Conservation (phyloP, 1,140 invertebrate genomes). For the Cotesia vestalis region DNA sequence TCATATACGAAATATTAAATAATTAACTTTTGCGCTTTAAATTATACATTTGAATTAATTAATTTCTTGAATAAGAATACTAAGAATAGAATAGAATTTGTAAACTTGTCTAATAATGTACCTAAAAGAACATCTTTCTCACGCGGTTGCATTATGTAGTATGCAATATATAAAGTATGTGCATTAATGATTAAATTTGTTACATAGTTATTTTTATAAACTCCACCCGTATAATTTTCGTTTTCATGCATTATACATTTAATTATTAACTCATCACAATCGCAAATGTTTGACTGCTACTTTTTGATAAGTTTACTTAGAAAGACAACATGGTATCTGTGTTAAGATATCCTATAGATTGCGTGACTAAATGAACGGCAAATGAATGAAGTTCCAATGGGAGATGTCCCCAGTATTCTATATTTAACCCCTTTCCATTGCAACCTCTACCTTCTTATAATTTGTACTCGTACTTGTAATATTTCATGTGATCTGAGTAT, state of each 20-base stretch:
- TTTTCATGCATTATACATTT: too few species aligned
- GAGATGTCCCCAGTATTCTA: slow-evolving; percentile 39
- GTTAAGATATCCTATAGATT: slow-evolving; percentile 32
- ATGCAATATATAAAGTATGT: too few species aligned
- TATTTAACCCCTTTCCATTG: slow-evolving; percentile 9
- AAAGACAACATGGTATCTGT: too few species aligned
- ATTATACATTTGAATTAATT: slow-evolving; percentile 40
- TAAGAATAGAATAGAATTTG: not conserved
- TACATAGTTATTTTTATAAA: too few species aligned
- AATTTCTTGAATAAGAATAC: slow-evolving; percentile 6
- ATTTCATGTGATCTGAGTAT: not conserved
- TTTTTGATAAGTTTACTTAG: too few species aligned
- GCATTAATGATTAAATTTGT: too few species aligned
- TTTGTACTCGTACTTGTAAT: not conserved
- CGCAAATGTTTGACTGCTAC: too few species aligned
- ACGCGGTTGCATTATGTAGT: too few species aligned
- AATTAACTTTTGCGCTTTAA: slow-evolving; percentile 24
- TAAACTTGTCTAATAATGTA: not conserved
- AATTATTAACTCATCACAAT: too few species aligned
- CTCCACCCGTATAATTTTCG: too few species aligned
- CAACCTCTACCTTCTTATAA: not conserved
- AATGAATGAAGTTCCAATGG: slow-evolving; percentile 38
- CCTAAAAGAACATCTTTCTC: not conserved
- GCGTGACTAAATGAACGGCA: slow-evolving; percentile 53
- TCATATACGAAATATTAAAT: not conserved